phyloP scores from a whole-genome alignment of 2,113 vertebrate species.

The Saguinus midas region DNA sequence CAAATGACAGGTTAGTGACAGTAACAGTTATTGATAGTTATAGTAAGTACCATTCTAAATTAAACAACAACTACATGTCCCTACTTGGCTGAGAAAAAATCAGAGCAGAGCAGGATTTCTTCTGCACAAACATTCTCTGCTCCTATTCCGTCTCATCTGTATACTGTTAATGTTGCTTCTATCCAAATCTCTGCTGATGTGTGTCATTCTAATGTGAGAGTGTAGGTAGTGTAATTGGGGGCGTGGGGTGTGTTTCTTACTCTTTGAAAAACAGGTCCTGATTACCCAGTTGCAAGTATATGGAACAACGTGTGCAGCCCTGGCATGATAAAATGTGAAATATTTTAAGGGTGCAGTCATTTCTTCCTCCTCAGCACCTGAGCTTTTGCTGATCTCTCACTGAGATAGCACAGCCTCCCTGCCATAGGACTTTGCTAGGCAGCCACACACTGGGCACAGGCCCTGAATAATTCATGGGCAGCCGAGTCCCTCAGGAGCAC shows the following conservation, averaged over 20 bases:
- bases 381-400: slow-evolving; percentile 30
- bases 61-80: background rate
- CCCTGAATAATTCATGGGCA: slow-evolving; percentile 70
- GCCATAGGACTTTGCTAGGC: slow-evolving; percentile 34
- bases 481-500: slow-evolving; percentile 6
- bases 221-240: background rate
- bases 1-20: background rate
- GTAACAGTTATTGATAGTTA: too few relatives aligned
- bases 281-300: background rate
- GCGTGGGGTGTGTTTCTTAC: background rate
- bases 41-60: background rate
- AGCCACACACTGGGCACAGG: slow-evolving; percentile 16
- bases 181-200: background rate
- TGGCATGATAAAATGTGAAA: slow-evolving; percentile 2
- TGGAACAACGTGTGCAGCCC: background rate
- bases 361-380: slow-evolving; percentile 50
- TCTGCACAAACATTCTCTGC: background rate
- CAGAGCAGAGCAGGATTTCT: background rate
- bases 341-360: slow-evolving; percentile 35
- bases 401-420: slow-evolving; percentile 48
- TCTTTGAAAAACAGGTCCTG: background rate
- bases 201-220: background rate
- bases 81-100: background rate
- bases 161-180: background rate
- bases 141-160: background rate